phyloP scores from a whole-genome alignment of 2,888 invertebrate species.

The Phasia obesa region DNA sequence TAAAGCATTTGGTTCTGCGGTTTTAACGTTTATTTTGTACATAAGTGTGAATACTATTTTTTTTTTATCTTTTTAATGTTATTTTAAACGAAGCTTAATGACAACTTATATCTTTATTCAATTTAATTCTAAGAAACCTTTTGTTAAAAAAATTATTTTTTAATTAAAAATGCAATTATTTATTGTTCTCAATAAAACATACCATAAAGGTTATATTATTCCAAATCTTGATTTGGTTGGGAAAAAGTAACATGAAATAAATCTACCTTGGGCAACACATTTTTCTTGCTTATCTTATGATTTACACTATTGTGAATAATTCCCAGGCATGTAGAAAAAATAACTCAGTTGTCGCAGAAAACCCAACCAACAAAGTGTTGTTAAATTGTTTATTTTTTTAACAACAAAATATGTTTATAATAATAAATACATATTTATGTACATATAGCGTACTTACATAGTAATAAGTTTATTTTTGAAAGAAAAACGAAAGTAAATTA shows the following conservation, averaged over 20 bases:
- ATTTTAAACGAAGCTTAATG: too few species aligned
- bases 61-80: too few species aligned
- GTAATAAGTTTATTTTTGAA: background rate
- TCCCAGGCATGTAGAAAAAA: conserved; percentile 28
- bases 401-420: background rate
- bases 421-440: background rate
- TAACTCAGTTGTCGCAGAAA: conserved; percentile 54
- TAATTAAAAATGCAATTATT: background rate
- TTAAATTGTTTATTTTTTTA: background rate
- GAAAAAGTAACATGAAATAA: too few species aligned
- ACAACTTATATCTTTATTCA: background rate
- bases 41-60: background rate
- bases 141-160: background rate
- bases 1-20: too few species aligned
- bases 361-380: conserved; percentile 8
- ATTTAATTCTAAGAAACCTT: background rate
- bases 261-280: conserved; percentile 2
- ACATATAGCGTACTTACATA: background rate
- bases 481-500: background rate
- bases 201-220: background rate
- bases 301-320: conserved; percentile 46
- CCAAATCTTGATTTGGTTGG: too few species aligned
- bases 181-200: conserved; percentile 4
- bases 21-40: background rate
- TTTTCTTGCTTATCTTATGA: background rate